Evolutionary conservation across 2,888 invertebrate genomes (phyloP).

Genomic region (Cheilosia urbana): DNA sequence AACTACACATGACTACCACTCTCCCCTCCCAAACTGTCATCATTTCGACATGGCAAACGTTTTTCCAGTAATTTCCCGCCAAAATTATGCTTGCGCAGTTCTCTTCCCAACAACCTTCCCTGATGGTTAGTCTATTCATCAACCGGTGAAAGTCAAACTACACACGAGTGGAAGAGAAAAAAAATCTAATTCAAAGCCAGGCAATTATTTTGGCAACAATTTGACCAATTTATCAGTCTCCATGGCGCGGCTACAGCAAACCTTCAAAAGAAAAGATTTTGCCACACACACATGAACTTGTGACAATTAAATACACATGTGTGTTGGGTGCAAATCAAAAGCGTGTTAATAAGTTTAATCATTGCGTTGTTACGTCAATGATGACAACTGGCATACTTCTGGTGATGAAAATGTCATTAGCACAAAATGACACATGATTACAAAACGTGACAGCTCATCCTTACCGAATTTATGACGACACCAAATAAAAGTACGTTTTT

Average conservation of each 20-base stretch:
- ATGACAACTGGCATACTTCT: constrained; percentile 16
- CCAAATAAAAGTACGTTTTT: constrained; percentile 1
- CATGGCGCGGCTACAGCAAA: constrained; percentile 7
- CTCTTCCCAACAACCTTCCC: constrained; percentile 17
- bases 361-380: constrained; percentile 43
- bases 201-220: constrained; percentile 66
- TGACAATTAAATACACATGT: constrained; percentile 20
- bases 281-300: constrained; percentile 23
- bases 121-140: constrained; percentile 4
- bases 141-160: constrained; percentile 54
- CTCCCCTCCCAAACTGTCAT: background rate
- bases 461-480: background rate
- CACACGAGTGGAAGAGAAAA: background rate
- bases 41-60: background rate
- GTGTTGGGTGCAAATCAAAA: constrained; percentile 5
- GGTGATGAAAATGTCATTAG: constrained; percentile 7
- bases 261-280: background rate
- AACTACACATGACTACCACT: background rate
- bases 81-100: constrained; percentile 22
- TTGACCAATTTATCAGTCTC: constrained; percentile 53
- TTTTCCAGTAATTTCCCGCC: constrained; percentile 23
- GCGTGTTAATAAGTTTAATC: constrained; percentile 48
- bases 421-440: constrained; percentile 10
- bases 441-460: background rate
- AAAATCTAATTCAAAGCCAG: constrained; percentile 27